Evolutionary conservation across 2,888 invertebrate genomes (phyloP), one percentile per base, ranked within the genome.

Genomic region (Hirtodrosophila confusa): DNA sequence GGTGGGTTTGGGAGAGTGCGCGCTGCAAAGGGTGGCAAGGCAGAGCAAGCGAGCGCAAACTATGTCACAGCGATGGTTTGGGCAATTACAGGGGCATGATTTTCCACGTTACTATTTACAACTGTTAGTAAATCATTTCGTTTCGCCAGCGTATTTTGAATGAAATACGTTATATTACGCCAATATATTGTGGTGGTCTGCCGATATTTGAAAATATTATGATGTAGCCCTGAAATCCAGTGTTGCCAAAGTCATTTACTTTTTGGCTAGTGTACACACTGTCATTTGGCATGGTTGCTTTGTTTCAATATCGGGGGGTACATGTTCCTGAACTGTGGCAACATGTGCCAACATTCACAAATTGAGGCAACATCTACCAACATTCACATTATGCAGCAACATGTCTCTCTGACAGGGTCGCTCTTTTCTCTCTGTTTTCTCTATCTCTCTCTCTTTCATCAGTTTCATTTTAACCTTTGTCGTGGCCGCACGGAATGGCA

Each of bases 401-500:
- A 75, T 55, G 36, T 47, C 36, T 49, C 29, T 43, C 23, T 55
- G 70, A 75, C 65, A 65, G 65, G 55, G 75, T 70, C 48, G 76
- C 57, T 51, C 41, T 58, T 37, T 69, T 64, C 65, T 57, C 48
- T 57, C 40, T 44, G 41, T 49, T 73, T 53, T 56, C 71, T 41
- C 50, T 60, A 49, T 65, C 48, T 37, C 47, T 12, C 72, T 75
- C 72, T 73, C 72, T 65, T 73, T 73, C 72, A 73, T 73, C 72
- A 73, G 72, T 73, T 73, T 65, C 72, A 73, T 73, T 73, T 73
- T 73, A 73, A 73, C 76, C 49, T 73, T 73, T 73, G 72, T 73
- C 72, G 72, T 73, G 72, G 72, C 72, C 72, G 72, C 76, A 73
- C 72, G 50, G 72, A 70, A 73, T 73, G 76, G 71, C 72, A 75